phyloP scores from a whole-genome alignment of 2,113 vertebrate genomes.

The Chroicocephalus ridibundus region DNA sequence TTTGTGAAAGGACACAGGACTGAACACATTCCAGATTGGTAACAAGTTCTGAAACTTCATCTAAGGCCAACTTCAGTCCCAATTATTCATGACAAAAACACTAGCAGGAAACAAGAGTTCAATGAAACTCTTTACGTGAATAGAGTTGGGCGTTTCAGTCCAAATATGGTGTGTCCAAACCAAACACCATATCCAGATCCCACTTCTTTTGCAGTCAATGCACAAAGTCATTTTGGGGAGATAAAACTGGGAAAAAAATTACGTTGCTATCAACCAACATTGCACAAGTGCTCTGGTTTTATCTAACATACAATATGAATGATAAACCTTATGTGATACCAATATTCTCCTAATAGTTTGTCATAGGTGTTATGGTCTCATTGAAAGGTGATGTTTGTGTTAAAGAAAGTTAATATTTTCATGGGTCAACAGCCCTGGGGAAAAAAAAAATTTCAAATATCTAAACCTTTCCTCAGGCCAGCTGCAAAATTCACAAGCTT shows the following conservation, averaged over 20 bases:
- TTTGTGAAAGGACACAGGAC: neutral
- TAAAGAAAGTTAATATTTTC: neutral
- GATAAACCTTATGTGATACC: neutral
- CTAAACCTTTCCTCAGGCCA: neutral
- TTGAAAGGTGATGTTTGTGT: neutral
- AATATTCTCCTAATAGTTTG: neutral
- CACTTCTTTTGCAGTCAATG: neutral
- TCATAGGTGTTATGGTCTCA: neutral
- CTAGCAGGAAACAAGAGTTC: neutral
- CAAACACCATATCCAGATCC: neutral
- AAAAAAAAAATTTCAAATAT: neutral
- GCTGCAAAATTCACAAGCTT: neutral
- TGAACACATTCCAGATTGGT: neutral
- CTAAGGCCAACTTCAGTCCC: neutral
- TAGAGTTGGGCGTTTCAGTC: neutral
- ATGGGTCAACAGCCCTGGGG: accelerated
- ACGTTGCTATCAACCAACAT: neutral
- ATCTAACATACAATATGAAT: neutral
- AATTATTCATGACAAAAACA: neutral
- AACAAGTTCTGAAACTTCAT: neutral
- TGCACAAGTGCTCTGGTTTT: neutral
- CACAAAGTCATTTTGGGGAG: neutral
- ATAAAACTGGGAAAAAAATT: neutral
- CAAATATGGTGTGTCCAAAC: neutral
- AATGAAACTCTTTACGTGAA: neutral